phyloP scores from a whole-genome alignment of 2,113 vertebrate genomes.

The Madoqua kirkii region DNA sequence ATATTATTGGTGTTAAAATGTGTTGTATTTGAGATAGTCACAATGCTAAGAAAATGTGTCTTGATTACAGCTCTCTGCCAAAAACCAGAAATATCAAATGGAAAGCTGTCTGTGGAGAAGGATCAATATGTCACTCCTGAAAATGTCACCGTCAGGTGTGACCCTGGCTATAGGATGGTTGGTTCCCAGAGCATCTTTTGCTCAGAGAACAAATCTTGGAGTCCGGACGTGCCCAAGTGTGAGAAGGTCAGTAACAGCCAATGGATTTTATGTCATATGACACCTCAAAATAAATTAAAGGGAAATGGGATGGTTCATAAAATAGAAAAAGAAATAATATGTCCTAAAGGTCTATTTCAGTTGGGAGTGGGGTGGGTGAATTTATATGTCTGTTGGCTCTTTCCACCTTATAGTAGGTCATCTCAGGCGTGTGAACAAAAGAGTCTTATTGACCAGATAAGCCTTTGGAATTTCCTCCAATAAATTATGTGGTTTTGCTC shows the following conservation, averaged over 20 bases:
- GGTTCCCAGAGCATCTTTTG: not conserved
- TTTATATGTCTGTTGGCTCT: not conserved
- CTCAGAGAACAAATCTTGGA: conserved; percentile 49
- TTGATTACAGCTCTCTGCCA: not conserved
- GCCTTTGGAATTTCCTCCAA: not conserved
- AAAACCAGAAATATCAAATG: conserved; percentile 20
- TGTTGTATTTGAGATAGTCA: not conserved
- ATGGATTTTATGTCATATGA: not conserved
- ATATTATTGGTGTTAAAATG: not conserved
- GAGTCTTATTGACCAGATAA: not conserved
- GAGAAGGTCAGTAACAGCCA: not conserved
- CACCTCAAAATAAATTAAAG: not conserved
- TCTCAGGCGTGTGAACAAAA: not conserved
- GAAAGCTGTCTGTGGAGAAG: conserved; percentile 5
- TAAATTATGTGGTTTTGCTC: not conserved
- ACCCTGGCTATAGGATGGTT: conserved; percentile 25
- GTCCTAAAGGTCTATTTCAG: not conserved
- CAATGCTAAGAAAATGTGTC: not conserved
- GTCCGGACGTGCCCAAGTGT: not conserved
- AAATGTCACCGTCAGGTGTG: not conserved
- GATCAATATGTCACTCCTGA: not conserved
- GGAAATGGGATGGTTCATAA: not conserved
- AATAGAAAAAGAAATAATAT: not conserved
- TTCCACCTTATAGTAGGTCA: not conserved
- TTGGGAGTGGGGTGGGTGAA: not conserved